A percentile compares a stretch with the other conserved stretches of the same genome.
These are phyloP conservation scores for Columba janthina DNA, from an alignment of 2,113 vertebrate genomes.

Conservation along the genomic window DNA sequence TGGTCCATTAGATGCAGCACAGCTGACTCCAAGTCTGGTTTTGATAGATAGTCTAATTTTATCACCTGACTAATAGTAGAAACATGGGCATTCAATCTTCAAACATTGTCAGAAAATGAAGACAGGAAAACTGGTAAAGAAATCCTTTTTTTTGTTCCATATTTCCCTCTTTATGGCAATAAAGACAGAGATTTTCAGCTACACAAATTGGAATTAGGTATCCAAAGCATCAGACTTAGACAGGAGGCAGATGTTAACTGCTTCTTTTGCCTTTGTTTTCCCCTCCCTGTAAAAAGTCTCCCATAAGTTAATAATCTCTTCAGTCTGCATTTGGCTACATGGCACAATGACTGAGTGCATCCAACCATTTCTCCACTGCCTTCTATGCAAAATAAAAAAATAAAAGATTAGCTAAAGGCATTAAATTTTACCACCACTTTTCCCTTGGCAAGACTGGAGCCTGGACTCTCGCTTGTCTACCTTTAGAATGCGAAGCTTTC, in stretches of 20 bases:
- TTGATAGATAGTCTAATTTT: background rate
- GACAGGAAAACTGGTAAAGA: background rate
- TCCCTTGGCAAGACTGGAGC: background rate
- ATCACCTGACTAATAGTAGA: background rate
- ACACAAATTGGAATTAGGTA: background rate
- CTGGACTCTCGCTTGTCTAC: background rate
- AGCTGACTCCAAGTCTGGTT: background rate
- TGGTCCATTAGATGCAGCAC: background rate
- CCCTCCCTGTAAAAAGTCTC: background rate
- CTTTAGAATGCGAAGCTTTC: background rate
- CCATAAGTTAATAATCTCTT: background rate
- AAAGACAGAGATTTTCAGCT: background rate
- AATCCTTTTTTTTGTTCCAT: background rate
- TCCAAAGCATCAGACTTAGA: background rate
- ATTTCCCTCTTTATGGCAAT: background rate
- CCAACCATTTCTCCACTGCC: background rate
- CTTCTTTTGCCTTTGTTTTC: background rate
- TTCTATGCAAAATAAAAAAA: accelerated
- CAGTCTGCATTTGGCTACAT: background rate
- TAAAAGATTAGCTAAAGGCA: background rate
- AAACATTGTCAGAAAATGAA: background rate
- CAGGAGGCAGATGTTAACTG: background rate
- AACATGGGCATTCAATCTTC: background rate
- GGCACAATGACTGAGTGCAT: background rate
- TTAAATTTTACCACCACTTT: background rate